Percentiles rank a stretch among this genome's conserved stretches.
Evolutionary conservation across 2,888 invertebrate genomes (phyloP).

Genomic region (Melinaea marsaeus): DNA sequence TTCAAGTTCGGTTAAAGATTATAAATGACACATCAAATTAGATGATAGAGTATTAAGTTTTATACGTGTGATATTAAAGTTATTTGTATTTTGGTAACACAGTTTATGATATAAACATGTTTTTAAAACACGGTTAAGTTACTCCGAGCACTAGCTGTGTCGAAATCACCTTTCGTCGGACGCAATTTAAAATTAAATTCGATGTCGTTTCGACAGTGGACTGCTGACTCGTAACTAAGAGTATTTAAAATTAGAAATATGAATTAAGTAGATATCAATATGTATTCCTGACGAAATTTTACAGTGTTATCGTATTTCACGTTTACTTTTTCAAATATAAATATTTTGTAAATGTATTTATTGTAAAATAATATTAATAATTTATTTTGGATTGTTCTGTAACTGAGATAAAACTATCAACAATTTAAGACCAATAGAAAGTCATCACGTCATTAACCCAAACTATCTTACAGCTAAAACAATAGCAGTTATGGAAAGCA

Average conservation of each 20-base stretch:
- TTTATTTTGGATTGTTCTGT: not conserved
- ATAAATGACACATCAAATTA: too few species aligned
- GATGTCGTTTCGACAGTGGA: slow-evolving; percentile 46
- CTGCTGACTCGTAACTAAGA: slow-evolving; percentile 36
- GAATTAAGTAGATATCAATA: slow-evolving; percentile 39
- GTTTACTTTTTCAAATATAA: not conserved
- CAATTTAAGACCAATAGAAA: slow-evolving; percentile 17
- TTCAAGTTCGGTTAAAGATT: not conserved
- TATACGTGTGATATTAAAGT: slow-evolving; percentile 3
- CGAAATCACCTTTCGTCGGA: slow-evolving; percentile 51
- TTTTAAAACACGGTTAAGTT: slow-evolving; percentile 8
- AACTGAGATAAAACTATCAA: slow-evolving; percentile 4
- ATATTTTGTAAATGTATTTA: not conserved
- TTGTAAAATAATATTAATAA: not conserved
- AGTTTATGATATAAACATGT: slow-evolving; percentile 9
- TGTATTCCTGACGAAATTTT: slow-evolving; percentile 17
- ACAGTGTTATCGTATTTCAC: not conserved
- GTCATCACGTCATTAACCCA: slow-evolving; percentile 13
- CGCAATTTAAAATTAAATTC: slow-evolving; percentile 54
- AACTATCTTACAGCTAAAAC: slow-evolving; percentile 10
- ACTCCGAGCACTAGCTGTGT: slow-evolving; percentile 44
- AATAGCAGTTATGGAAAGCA: slow-evolving; percentile 8
- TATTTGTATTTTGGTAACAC: slow-evolving; percentile 21
- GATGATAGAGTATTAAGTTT: too few species aligned
- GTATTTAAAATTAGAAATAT: slow-evolving; percentile 39